Conservation (phyloP, 2,113 vertebrate genomes). For the Gymnocephalus cernua region DNA sequence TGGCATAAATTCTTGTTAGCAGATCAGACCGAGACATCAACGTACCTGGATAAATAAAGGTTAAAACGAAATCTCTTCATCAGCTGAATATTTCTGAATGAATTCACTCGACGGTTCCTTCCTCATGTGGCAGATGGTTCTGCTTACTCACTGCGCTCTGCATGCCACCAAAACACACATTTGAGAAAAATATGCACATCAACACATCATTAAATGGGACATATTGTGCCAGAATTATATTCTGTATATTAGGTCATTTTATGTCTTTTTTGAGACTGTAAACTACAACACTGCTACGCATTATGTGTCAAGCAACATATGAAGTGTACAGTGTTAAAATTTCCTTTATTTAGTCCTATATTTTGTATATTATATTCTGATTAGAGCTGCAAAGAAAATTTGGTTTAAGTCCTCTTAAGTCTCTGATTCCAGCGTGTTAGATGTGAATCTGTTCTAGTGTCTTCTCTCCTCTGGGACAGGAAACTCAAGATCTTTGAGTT, state of each 20-base stretch:
- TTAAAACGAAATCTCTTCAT: background rate
- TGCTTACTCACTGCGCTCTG: background rate
- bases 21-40: too few relatives aligned
- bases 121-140: constrained; percentile 17
- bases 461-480: too few relatives aligned
- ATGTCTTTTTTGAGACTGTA: background rate
- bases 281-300: background rate
- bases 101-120: background rate
- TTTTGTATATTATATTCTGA: too few relatives aligned
- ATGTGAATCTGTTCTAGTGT: too few relatives aligned
- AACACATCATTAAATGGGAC: background rate
- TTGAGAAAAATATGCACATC: background rate
- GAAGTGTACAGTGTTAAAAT: background rate
- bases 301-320: background rate
- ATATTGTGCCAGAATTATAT: background rate
- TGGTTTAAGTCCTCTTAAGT: too few relatives aligned
- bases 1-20: too few relatives aligned
- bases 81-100: background rate
- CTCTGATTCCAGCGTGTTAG: too few relatives aligned
- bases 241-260: background rate
- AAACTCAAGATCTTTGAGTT: too few relatives aligned
- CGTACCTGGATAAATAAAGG: too few relatives aligned
- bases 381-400: too few relatives aligned
- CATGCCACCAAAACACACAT: background rate
- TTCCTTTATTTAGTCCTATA: too few relatives aligned